Percentiles rank a stretch among this genome's conserved stretches.
Conservation (phyloP, 2,797 vertebrate species). For the Neoniphon sammara region DNA sequence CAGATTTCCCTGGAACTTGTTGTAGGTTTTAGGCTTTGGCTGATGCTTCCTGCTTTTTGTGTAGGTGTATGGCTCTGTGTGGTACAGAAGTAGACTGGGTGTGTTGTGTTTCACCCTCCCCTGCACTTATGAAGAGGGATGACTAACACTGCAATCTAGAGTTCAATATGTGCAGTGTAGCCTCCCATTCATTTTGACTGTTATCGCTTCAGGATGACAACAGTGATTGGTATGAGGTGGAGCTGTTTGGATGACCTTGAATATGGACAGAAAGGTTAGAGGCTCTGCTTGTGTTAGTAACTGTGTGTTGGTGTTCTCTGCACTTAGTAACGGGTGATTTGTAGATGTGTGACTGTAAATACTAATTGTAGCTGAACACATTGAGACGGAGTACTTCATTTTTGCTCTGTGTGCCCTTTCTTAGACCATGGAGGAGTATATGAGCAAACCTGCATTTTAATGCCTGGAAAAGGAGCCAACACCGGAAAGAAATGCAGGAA, state of each 20-base stretch:
- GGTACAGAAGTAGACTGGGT: conserved; percentile 65
- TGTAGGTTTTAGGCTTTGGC: conserved; percentile 61
- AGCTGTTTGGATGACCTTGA: conserved; percentile 85
- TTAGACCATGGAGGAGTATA: conserved; percentile 97
- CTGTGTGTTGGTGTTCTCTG: conserved; percentile 70
- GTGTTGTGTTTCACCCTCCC: conserved; percentile 46
- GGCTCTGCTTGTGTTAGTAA: conserved; percentile 79
- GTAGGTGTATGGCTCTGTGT: conserved; percentile 62
- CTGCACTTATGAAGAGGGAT: conserved; percentile 61
- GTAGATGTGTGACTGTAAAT: conserved; percentile 62
- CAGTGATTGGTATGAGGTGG: conserved; percentile 84
- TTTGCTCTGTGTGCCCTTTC: conserved; percentile 38
- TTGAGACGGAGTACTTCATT: not conserved
- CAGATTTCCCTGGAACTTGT: conserved; percentile 54
- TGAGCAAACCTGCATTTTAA: conserved; percentile 97
- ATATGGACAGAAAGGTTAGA: conserved; percentile 85
- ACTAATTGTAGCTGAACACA: conserved; percentile 22
- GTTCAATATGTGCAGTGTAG: conserved; percentile 70
- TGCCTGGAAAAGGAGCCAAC: conserved; percentile 13
- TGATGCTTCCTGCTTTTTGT: conserved; percentile 50
- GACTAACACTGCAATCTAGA: conserved; percentile 71
- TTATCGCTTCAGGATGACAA: conserved; percentile 83
- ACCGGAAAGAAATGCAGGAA: conserved; percentile 19
- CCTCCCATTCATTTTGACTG: conserved; percentile 77
- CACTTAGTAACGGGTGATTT: conserved; percentile 60